Conservation (phyloP, 30 jellyfish, hydroid and myxozoan species). For the Clytia hemisphaerica region DNA sequence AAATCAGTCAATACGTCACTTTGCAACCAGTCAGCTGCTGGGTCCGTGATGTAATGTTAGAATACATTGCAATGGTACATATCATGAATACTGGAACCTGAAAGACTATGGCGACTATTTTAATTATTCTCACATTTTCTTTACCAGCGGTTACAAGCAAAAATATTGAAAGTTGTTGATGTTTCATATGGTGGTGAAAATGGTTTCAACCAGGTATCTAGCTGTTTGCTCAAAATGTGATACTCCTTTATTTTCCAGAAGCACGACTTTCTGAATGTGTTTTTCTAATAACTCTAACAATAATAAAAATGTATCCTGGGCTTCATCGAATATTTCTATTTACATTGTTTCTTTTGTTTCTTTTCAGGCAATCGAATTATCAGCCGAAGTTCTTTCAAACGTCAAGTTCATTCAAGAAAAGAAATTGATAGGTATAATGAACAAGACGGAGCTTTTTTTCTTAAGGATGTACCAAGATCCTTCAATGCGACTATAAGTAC, state of each 20-base stretch:
- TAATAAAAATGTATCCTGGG: too few relatives aligned
- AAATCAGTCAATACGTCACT: too few relatives aligned
- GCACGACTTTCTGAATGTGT: too few relatives aligned
- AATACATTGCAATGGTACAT: slow-evolving; percentile 65
- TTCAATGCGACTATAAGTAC: too few relatives aligned
- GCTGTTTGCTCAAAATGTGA: too few relatives aligned
- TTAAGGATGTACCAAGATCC: too few relatives aligned
- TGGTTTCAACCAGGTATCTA: slow-evolving; percentile 88
- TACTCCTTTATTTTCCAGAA: too few relatives aligned
- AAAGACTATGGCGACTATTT: not conserved
- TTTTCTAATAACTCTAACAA: too few relatives aligned
- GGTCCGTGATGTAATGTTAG: too few relatives aligned
- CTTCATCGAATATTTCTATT: too few relatives aligned
- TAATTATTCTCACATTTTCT: not conserved
- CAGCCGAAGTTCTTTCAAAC: slow-evolving; percentile 91
- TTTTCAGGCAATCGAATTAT: slow-evolving; percentile 81
- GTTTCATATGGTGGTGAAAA: slow-evolving; percentile 98
- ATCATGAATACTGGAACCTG: slow-evolving; percentile 39
- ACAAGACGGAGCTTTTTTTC: too few relatives aligned
- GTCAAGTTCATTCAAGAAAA: slow-evolving; percentile 96
- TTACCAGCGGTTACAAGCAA: slow-evolving; percentile 85
- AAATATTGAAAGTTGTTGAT: slow-evolving; percentile 85
- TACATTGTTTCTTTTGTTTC: not conserved
- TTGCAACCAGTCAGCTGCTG: too few relatives aligned
- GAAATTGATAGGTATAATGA: slow-evolving; percentile 72